phyloP scores from a whole-genome alignment of 2,113 vertebrate species.

The Enhydra lutris region DNA sequence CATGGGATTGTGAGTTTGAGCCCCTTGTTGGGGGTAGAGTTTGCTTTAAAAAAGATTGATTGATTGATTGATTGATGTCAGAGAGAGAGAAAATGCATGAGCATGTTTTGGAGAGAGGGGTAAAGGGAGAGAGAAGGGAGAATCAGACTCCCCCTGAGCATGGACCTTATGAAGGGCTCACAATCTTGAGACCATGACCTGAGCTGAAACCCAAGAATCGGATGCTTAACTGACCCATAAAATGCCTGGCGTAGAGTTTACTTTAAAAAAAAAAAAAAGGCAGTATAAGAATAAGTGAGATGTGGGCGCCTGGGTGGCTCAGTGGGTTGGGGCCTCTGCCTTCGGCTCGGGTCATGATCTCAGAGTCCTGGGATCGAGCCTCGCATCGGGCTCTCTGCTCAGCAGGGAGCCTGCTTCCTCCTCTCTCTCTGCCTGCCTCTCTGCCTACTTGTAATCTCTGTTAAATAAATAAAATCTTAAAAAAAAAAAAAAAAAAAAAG shows the following conservation, averaged over 20 bases:
- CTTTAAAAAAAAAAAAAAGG: no score
- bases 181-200: neutral
- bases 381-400: accelerated
- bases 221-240: neutral
- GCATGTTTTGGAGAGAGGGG: neutral
- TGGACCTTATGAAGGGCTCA: neutral
- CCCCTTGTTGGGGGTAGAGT: neutral
- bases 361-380: no score
- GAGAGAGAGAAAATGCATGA: neutral
- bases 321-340: no score
- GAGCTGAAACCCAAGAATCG: neutral
- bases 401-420: no score
- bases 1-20: neutral
- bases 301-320: no score
- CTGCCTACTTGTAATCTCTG: no score
- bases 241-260: neutral
- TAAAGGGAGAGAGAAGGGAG: neutral
- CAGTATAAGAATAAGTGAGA: neutral
- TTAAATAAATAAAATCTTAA: no score
- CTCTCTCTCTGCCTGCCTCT: no score
- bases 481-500: neutral
- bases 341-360: no score
- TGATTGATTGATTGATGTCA: neutral
- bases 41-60: neutral
- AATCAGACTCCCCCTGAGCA: neutral